Percentiles rank a stretch among this genome's conserved stretches.
Evolutionary conservation across 2,888 invertebrate genomes (phyloP).

Genomic region (Hemaris fuciformis): DNA sequence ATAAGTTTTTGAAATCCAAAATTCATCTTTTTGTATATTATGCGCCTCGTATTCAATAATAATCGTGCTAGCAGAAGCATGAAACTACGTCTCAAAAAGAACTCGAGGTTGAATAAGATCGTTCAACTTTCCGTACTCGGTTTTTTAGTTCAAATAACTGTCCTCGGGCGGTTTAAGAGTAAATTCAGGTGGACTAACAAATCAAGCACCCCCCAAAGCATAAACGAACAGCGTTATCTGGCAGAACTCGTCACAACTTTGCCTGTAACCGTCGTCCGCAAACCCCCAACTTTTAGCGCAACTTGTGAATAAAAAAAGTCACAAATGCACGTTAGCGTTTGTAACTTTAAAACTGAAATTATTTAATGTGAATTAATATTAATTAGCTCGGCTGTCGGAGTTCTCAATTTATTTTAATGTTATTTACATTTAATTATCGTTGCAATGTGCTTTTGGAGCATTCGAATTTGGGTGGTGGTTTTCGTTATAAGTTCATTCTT

Average conservation of each 20-base stretch:
- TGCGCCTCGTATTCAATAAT: not conserved
- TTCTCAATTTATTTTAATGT: not conserved
- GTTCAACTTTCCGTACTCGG: not conserved
- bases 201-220: constrained; percentile 8
- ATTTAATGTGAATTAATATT: constrained; percentile 1
- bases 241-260: constrained; percentile 9
- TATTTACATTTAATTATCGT: not conserved
- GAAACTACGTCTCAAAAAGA: not conserved
- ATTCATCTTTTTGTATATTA: too few species aligned
- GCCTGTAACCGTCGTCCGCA: not conserved
- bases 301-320: not conserved
- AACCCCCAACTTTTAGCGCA: not conserved
- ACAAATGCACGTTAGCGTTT: not conserved
- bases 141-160: not conserved
- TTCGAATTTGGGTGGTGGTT: not conserved
- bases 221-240: constrained; percentile 4
- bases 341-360: not conserved
- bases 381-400: not conserved
- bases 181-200: constrained; percentile 8
- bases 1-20: too few species aligned
- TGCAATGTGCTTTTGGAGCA: not conserved
- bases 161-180: not conserved
- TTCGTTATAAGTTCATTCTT: too few species aligned
- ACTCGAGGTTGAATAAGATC: not conserved
- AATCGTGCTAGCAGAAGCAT: not conserved